These are phyloP conservation scores for Diceros bicornis DNA, from an alignment of 2,797 vertebrate genomes.

Conservation along the genomic window DNA sequence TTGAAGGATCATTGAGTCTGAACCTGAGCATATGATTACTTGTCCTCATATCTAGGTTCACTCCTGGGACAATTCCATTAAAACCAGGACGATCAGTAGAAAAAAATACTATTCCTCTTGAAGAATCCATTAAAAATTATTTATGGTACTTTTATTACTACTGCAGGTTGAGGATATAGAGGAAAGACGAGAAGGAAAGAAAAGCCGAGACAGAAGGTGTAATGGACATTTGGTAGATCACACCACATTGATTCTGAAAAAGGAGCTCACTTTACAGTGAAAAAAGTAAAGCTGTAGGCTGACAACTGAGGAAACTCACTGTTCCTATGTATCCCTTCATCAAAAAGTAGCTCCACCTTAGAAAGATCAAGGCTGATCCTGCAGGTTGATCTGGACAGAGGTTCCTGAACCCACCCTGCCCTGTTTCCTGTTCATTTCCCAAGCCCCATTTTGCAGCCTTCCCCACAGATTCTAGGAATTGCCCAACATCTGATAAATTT, in stretches of 20 bases:
- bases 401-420: background rate
- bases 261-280: background rate
- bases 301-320: background rate
- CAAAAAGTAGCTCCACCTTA: background rate
- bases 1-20: background rate
- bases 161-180: background rate
- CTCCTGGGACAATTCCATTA: slow-evolving; percentile 27
- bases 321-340: background rate
- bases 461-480: background rate
- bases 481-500: background rate
- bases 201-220: background rate
- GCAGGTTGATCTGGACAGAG: background rate
- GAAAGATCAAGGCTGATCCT: background rate
- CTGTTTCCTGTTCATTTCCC: background rate
- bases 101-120: slow-evolving; percentile 24
- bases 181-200: background rate
- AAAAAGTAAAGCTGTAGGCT: background rate
- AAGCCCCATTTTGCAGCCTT: background rate
- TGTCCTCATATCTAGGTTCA: background rate
- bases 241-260: slow-evolving; percentile 10
- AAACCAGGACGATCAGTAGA: background rate
- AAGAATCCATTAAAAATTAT: background rate
- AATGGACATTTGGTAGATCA: background rate
- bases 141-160: background rate
- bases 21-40: background rate